phyloP scores from a whole-genome alignment of 2,113 vertebrate species.

The Chlamydotis undulata region DNA sequence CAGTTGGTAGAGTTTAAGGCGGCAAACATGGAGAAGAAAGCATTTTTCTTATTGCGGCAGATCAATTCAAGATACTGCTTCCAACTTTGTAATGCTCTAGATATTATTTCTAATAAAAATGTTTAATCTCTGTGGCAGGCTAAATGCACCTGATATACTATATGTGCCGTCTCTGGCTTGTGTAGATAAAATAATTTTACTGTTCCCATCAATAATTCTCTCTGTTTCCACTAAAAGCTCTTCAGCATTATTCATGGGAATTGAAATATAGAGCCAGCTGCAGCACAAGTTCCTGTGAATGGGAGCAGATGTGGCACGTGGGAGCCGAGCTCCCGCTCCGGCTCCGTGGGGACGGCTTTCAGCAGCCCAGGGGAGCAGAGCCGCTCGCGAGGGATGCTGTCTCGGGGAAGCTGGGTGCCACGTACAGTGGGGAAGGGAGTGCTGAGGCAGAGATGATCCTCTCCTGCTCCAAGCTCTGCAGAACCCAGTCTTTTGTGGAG shows the following conservation, averaged over 20 bases:
- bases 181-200: slow-evolving; percentile 6
- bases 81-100: background rate
- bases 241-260: background rate
- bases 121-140: background rate
- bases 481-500: background rate
- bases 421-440: background rate
- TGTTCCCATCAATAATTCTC: slow-evolving; percentile 16
- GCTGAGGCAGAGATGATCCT: background rate
- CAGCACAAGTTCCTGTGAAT: background rate
- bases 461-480: background rate
- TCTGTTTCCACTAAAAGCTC: background rate
- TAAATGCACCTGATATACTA: background rate
- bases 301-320: background rate
- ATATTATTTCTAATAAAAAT: background rate
- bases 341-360: background rate
- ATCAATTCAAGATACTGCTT: background rate
- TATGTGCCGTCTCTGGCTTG: background rate
- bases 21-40: background rate
- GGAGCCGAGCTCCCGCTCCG: background rate
- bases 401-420: background rate
- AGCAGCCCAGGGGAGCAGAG: accelerated
- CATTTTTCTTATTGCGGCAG: background rate
- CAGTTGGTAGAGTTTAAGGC: background rate
- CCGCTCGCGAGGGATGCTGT: background rate
- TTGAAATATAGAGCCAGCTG: background rate